Conservation (phyloP, 2,113 vertebrate genomes). For the Vireo altiloquus region DNA sequence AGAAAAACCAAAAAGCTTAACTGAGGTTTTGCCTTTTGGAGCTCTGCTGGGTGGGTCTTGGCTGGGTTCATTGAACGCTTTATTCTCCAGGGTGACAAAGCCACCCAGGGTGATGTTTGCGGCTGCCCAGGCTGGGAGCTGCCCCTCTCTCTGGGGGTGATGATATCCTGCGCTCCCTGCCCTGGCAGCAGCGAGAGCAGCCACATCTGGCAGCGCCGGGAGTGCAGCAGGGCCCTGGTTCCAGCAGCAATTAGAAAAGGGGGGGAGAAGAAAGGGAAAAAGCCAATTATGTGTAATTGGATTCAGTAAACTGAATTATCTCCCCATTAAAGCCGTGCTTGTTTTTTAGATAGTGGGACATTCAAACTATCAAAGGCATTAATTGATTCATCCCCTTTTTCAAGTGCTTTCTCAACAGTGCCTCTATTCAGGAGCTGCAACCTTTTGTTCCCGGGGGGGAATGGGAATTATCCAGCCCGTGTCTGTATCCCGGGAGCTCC, state of each 20-base stretch:
- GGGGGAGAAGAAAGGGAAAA: background rate
- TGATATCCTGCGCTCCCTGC: background rate
- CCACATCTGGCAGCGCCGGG: background rate
- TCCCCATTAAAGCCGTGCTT: slow-evolving; percentile 46
- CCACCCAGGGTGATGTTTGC: background rate
- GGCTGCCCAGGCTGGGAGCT: background rate
- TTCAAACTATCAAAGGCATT: slow-evolving; percentile 59
- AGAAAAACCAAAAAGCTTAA: background rate
- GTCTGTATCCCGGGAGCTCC: slow-evolving; percentile 21
- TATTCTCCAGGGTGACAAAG: background rate
- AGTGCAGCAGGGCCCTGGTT: background rate
- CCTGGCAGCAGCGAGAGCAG: background rate
- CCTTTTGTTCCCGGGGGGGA: slow-evolving; percentile 41
- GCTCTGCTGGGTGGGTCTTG: background rate
- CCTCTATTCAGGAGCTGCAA: slow-evolving; percentile 25
- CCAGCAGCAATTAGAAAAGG: background rate
- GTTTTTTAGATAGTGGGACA: slow-evolving; percentile 54
- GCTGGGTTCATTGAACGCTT: too few species aligned
- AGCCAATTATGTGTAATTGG: slow-evolving; percentile 61
- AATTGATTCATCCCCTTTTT: slow-evolving; percentile 58
- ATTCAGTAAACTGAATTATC: slow-evolving; percentile 68
- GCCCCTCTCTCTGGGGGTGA: background rate
- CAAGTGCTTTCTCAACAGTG: slow-evolving; percentile 53
- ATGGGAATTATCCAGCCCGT: slow-evolving; percentile 1
- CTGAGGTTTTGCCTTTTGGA: background rate